These are phyloP conservation scores for Pachypanchax playfairii DNA, from an alignment of 2,113 vertebrate species.

Conservation along the genomic window DNA sequence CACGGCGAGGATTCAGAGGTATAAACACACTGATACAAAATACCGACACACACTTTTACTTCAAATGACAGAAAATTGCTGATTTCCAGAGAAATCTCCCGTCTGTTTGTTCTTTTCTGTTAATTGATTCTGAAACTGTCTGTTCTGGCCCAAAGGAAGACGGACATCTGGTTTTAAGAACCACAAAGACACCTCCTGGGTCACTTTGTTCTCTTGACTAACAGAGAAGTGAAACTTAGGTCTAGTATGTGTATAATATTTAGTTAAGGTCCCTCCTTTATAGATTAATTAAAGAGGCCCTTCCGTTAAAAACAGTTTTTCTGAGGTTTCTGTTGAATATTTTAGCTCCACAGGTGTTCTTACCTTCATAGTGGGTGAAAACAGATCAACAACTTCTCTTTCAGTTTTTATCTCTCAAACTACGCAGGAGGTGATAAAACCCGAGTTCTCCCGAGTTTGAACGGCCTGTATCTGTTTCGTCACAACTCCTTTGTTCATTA, in stretches of 20 bases:
- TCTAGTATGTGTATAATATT: conserved; percentile 27
- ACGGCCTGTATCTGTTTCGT: too few relatives aligned
- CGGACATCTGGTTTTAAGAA: conserved; percentile 60
- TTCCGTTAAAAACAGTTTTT: neutral
- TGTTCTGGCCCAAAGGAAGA: conserved; percentile 55
- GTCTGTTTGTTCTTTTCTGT: conserved; percentile 27
- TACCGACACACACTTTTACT: neutral
- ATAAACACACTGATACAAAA: conserved; percentile 27
- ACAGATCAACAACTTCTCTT: too few relatives aligned
- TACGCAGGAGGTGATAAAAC: too few relatives aligned
- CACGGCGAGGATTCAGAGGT: conserved; percentile 89
- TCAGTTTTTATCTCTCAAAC: too few relatives aligned
- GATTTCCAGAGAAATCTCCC: conserved; percentile 29
- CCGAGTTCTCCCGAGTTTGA: too few relatives aligned
- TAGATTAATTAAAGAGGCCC: conserved; percentile 7
- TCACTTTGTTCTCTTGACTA: conserved; percentile 33
- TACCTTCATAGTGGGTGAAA: too few relatives aligned
- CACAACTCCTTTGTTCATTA: too few relatives aligned
- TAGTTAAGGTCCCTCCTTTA: conserved; percentile 8
- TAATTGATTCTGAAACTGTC: conserved; percentile 58
- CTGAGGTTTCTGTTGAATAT: conserved; percentile 1
- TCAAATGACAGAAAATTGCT: too few relatives aligned
- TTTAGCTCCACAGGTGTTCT: too few relatives aligned
- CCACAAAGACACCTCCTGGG: conserved; percentile 61
- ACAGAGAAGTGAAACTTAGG: conserved; percentile 32